A percentile compares a stretch with the other conserved stretches of the same genome.
These are phyloP conservation scores for Hirudinaria manillensis DNA, from an alignment of 2,888 invertebrate species.

Conservation along the genomic window DNA sequence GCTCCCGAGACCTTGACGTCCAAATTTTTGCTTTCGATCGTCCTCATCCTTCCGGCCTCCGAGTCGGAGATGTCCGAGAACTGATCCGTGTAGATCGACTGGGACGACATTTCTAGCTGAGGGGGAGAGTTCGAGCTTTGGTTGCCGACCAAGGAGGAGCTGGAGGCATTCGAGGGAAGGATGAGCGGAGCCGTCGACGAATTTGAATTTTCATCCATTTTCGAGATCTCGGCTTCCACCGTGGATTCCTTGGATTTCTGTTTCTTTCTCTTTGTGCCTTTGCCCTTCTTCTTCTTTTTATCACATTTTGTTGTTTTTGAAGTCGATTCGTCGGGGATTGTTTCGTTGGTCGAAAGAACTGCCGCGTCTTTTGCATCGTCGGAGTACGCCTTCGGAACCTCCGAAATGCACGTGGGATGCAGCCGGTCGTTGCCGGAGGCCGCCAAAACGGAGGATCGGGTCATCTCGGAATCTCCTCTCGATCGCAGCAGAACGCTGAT, in stretches of 20 bases:
- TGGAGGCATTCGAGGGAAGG: too few species aligned
- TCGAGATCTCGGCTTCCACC: too few species aligned
- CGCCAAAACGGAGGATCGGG: background rate
- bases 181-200: too few species aligned
- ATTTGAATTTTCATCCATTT: too few species aligned
- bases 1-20: background rate
- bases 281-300: constrained; percentile 6
- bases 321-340: background rate
- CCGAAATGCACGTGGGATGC: background rate
- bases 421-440: background rate
- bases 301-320: background rate
- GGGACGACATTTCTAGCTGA: background rate
- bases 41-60: background rate
- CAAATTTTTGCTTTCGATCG: background rate
- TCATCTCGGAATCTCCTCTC: background rate
- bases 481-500: background rate
- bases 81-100: constrained; percentile 10
- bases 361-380: too few species aligned
- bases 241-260: background rate
- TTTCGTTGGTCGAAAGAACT: background rate
- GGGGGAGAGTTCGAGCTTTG: background rate
- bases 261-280: background rate
- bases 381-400: background rate
- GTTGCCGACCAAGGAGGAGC: too few species aligned
- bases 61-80: constrained; percentile 26